Conservation (phyloP, 2,113 vertebrate species). For the Neogobius melanostomus region DNA sequence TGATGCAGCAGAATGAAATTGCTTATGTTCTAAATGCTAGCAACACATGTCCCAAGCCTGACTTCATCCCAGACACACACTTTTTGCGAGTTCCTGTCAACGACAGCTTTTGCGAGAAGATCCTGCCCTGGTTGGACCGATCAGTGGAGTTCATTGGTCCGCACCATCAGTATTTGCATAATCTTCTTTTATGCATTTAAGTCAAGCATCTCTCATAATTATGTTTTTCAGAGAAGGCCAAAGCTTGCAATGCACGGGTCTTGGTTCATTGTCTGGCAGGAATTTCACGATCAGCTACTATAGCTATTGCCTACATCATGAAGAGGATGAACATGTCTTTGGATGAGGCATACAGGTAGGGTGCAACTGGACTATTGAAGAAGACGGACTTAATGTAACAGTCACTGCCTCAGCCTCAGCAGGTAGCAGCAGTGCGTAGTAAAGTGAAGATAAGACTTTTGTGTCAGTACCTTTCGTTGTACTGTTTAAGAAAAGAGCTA, state of each 20-base stretch:
- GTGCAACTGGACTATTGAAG: slow-evolving; percentile 5
- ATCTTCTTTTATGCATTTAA: neutral
- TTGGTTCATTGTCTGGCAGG: slow-evolving; percentile 83
- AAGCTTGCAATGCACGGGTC: slow-evolving; percentile 83
- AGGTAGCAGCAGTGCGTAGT: too few relatives aligned
- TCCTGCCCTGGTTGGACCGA: slow-evolving; percentile 93
- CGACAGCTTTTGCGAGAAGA: slow-evolving; percentile 97
- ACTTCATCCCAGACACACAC: slow-evolving; percentile 92
- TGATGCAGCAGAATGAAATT: slow-evolving; percentile 96
- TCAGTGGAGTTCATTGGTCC: slow-evolving; percentile 97
- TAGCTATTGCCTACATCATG: slow-evolving; percentile 85
- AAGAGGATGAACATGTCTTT: slow-evolving; percentile 80
- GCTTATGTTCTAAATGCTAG: slow-evolving; percentile 91
- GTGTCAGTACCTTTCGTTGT: too few relatives aligned
- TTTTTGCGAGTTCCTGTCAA: slow-evolving; percentile 96
- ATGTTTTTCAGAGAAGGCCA: slow-evolving; percentile 85
- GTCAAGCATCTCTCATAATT: neutral
- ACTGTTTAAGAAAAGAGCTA: too few relatives aligned
- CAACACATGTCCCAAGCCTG: slow-evolving; percentile 94
- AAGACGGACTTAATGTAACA: too few relatives aligned
- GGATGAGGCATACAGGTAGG: slow-evolving; percentile 83
- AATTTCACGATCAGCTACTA: slow-evolving; percentile 81
- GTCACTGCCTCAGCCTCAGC: too few relatives aligned
- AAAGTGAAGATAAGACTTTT: too few relatives aligned
- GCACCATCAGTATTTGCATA: slow-evolving; percentile 15